Evolutionary conservation across 2,888 invertebrate species (phyloP), one percentile per base, ranked within the genome.

Genomic region (Limulus polyphemus): DNA sequence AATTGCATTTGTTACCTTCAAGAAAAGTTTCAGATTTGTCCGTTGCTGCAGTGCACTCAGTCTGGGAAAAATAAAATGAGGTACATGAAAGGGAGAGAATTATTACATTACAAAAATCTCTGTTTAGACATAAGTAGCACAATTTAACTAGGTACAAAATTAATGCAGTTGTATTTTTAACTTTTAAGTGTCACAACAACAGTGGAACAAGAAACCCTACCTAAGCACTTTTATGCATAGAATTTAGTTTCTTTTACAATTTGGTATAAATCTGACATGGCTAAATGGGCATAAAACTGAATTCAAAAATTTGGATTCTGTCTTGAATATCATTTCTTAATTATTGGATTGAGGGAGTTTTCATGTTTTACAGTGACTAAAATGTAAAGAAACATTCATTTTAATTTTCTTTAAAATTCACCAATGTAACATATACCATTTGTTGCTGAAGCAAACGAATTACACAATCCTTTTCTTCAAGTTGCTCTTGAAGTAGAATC

Each of bases 401-500:
- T 32, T 3, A 32, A 32, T 32, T 32, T 32, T 2, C 32, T 58
- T 13, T 10, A 55, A 56, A 50, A 16, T 12, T 58, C 59, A 32
- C 32, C 7, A 32, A 32, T 32, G 32, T 32, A 32, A 32, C 32
- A 32, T 32, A 58, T 62, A 71, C 80, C 81, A 88, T 84, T 77
- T 87, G 83, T 73, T 84, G 83, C 78, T 89, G 88, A 75, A 91
- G 80, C 74, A 84, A 81, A 73, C 85, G 83, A 77, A 91, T 88
- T 73, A 86, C 83, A 69, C 86, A 83, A 76, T 91, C 90, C 73
- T 86, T 86, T 77, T 92, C 90, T 75, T 91, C 90, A 73, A 90
- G 78, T 80, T 91, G 90, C 72, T 89, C 82, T 81, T 85, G 64
- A 54, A 68, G 58, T 50, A 69, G 62, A 32, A 64, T 63, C 13